These are phyloP conservation scores for Anadara kagoshimensis DNA, from an alignment of 1,140 invertebrate genomes.

Conservation along the genomic window DNA sequence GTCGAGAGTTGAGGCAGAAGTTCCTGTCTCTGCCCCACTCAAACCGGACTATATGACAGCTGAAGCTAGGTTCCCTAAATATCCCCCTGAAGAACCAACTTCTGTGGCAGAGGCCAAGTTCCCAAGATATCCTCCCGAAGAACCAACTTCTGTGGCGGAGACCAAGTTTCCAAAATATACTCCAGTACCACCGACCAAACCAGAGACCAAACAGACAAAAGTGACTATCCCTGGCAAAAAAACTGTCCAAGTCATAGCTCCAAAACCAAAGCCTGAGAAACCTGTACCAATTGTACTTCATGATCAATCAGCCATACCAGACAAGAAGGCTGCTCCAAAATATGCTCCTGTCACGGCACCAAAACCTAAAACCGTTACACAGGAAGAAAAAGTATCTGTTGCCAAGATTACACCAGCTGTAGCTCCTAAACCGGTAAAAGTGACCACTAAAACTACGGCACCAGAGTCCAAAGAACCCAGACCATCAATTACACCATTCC, in stretches of 20 bases:
- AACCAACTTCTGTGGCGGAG: no score
- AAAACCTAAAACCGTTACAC: no score
- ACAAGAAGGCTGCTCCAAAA: no score
- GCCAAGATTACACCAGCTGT: slow-evolving; percentile 2
- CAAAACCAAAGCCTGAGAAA: background rate
- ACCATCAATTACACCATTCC: no score
- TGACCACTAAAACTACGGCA: background rate
- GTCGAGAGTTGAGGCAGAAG: slow-evolving; percentile 2
- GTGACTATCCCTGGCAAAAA: background rate
- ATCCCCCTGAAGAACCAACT: no score
- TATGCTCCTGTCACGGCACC: no score
- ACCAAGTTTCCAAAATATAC: slow-evolving; percentile 19
- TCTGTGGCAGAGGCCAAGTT: background rate
- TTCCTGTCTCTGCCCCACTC: slow-evolving; percentile 2
- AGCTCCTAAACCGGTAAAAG: background rate
- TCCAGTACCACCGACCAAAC: slow-evolving; percentile 39
- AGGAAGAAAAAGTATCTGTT: background rate
- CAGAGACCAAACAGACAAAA: slow-evolving; percentile 13
- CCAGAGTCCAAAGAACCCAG: no score
- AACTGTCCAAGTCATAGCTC: background rate
- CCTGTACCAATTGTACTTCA: no score
- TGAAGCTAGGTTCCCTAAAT: slow-evolving; percentile 12
- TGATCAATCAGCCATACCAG: no score
- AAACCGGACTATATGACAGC: slow-evolving; percentile 27
- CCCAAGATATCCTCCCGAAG: background rate